These are phyloP conservation scores for Scaeva pyrastri DNA, from an alignment of 2,888 invertebrate genomes.

Conservation along the genomic window DNA sequence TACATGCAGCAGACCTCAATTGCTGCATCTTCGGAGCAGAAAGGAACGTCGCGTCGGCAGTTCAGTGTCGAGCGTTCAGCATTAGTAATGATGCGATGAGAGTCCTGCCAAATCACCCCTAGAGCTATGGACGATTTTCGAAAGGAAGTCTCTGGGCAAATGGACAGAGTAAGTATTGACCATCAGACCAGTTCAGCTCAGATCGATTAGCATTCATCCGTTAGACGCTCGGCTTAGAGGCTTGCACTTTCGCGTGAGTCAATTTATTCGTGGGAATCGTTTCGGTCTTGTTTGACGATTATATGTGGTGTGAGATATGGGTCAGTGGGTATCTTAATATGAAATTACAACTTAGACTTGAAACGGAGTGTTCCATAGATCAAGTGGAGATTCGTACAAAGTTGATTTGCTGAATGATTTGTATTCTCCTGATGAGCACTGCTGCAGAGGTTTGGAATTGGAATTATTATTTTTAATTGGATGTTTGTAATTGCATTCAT, in stretches of 20 bases:
- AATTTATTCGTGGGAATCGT: conserved; percentile 71
- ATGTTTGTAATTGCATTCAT: conserved; percentile 52
- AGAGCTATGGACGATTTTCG: conserved; percentile 54
- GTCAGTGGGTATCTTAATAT: conserved; percentile 65
- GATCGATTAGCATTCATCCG: conserved; percentile 70
- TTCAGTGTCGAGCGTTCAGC: too few relatives aligned
- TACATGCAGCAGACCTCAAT: conserved; percentile 45
- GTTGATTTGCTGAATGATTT: conserved; percentile 58
- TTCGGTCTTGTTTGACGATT: conserved; percentile 59
- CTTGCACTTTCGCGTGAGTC: conserved; percentile 65
- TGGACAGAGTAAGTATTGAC: conserved; percentile 43
- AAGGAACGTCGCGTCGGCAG: background rate
- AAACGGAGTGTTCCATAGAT: conserved; percentile 28
- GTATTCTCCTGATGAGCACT: background rate
- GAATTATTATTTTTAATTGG: conserved; percentile 64
- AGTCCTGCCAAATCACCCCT: conserved; percentile 61
- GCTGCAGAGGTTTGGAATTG: background rate
- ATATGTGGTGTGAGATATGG: conserved; percentile 65
- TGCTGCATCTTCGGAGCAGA: background rate
- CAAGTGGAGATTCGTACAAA: conserved; percentile 37
- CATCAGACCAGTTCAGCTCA: conserved; percentile 25
- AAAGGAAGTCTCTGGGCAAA: conserved; percentile 55
- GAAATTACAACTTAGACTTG: conserved; percentile 20
- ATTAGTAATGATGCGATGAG: conserved; percentile 44
- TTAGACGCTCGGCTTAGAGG: conserved; percentile 29